Conservation (phyloP, 1,140 invertebrate species). For the fruit fly (Drosophila melanogaster) region DNA sequence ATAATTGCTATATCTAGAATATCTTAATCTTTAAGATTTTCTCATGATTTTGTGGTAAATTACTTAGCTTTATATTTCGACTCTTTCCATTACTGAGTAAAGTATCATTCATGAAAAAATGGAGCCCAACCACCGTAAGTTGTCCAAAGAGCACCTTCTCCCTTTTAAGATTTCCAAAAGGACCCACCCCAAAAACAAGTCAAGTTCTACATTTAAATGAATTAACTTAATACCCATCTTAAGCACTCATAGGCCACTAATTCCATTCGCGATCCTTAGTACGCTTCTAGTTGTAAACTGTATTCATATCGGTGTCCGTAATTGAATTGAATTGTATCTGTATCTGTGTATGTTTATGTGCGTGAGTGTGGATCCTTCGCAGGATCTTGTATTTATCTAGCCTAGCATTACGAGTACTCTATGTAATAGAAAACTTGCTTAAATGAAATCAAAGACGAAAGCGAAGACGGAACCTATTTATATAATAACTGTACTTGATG, state of each 20-base stretch:
- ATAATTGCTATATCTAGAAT: too few species aligned
- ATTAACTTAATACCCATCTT: constrained; percentile 36
- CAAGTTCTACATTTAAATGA: constrained; percentile 46
- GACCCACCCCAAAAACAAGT: constrained; percentile 26
- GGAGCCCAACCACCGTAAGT: neutral
- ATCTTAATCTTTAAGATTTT: too few species aligned
- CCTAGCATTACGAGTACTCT: constrained; percentile 54
- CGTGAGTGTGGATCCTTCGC: constrained; percentile 23
- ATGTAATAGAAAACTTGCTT: constrained; percentile 62
- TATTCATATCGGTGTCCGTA: constrained; percentile 63
- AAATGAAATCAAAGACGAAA: constrained; percentile 71
- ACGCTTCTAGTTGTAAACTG: constrained; percentile 73
- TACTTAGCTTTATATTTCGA: too few species aligned
- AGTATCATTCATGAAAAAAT: neutral
- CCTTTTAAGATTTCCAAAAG: neutral
- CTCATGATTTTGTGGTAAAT: too few species aligned
- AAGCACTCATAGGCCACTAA: constrained; percentile 14
- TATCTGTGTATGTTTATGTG: constrained; percentile 55
- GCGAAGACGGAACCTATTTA: constrained; percentile 67
- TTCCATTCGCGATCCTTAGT: constrained; percentile 49
- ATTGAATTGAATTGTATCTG: constrained; percentile 55
- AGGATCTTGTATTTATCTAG: constrained; percentile 48
- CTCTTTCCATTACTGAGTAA: neutral
- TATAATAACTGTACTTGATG: constrained; percentile 77
- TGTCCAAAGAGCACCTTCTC: neutral